Percentiles rank a stretch among this genome's conserved stretches.
Conservation (phyloP, 1,140 invertebrate species). For the Papilio xuthus region DNA sequence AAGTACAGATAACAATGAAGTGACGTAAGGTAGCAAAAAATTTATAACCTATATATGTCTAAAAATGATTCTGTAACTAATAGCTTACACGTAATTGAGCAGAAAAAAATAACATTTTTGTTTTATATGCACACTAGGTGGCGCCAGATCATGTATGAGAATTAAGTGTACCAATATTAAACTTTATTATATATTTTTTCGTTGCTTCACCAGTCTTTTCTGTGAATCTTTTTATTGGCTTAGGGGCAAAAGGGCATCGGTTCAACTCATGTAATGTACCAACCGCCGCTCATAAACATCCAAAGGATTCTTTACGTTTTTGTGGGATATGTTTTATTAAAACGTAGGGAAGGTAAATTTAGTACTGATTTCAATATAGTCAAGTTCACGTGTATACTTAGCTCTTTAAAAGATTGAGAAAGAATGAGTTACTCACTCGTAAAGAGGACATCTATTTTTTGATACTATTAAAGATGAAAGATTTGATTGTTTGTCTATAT, state of each 20-base stretch:
- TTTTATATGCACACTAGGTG: background rate
- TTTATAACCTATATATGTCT: no score
- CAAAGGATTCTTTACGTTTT: conserved; percentile 1
- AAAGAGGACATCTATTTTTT: no score
- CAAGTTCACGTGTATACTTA: no score
- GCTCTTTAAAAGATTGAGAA: background rate
- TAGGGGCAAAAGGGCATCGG: conserved; percentile 8
- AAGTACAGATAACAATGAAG: no score
- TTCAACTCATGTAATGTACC: conserved; percentile 5
- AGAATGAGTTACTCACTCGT: no score
- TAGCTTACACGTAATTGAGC: no score
- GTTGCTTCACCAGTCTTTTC: background rate
- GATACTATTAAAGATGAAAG: no score
- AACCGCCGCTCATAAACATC: conserved; percentile 9
- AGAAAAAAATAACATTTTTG: background rate
- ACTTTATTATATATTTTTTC: conserved; percentile 5
- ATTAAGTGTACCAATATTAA: background rate
- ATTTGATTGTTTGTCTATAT: no score
- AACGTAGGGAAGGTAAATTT: background rate
- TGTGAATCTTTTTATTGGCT: conserved; percentile 11
- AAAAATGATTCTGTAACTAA: no score
- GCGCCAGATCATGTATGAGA: background rate
- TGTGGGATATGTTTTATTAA: background rate
- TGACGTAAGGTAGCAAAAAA: no score
- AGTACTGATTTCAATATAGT: background rate